Base-by-base conservation (phyloP, 2,797 vertebrate species). In the Nannoperca australis region DNA sequence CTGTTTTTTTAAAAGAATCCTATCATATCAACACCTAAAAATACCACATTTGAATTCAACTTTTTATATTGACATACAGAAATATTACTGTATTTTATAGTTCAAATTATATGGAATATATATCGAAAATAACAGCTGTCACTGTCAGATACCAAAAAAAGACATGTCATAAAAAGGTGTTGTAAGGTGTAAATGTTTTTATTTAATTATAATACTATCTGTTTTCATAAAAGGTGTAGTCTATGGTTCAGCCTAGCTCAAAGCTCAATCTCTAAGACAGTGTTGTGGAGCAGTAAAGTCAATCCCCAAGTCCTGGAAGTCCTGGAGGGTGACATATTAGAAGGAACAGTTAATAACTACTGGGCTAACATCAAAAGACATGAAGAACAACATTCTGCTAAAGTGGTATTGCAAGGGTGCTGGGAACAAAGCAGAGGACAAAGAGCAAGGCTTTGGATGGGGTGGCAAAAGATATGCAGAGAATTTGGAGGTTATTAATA, bases 401-500 rank as follows among this genome's bases (percentile, higher is more conserved):
- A 13, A 55, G 38, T 40, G 54, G 27, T 15, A 27, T 12, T 50
- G 27, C 51, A 59, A 27, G 51, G 45, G 27, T 42, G 27, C 34
- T 18, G 36, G 17, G 27, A 74, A 45, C 2, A 14, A 30, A 5
- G 42, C 36, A 53, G 53, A 51, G 42, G 30, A 44, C 70, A 79
- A 34, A 68, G 18, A 72, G 17, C 55, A 53, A 54, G 36, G 36
- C 47, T 38, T 22, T 59, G 42, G 55, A 1, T 20, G 15, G 53
- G 20, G 42, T 34, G 14, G 3, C 10, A 56, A 49, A 62, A 70
- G 7, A 80, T 56, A 62, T 58, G 51, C 58, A 73, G 50, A 63
- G 36, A 27, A 62, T 34, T 55, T 68, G 20, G 3, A 45, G 40
- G 44, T 69, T 69, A 69, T 69, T 69, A 73, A 79, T 58, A 73